Evolutionary conservation across 2,797 vertebrate genomes (phyloP).

Genomic region (Synaphobranchus kaupii): DNA sequence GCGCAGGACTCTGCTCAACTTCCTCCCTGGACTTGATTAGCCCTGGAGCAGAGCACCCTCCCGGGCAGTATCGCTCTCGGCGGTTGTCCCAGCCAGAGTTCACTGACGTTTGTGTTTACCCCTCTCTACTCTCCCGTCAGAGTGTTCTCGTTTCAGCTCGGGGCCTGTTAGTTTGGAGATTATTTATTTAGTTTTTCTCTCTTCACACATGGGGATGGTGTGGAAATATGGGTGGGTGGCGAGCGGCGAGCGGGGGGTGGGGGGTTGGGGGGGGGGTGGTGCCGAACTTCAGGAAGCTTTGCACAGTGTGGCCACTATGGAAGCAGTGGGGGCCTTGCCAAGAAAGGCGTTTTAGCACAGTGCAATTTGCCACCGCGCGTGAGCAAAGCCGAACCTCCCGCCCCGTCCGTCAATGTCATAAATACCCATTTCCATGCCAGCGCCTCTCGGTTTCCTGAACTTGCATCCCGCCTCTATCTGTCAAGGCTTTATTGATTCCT

Average conservation of each 20-base stretch:
- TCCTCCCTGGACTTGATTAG: slow-evolving; percentile 19
- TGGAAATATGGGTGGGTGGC: not conserved
- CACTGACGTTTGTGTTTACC: not conserved
- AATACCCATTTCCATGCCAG: not conserved
- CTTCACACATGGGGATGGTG: not conserved
- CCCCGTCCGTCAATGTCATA: not conserved
- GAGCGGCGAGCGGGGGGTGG: not conserved
- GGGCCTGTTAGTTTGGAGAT: not conserved
- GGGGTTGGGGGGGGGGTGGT: not conserved
- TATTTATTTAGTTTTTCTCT: not conserved
- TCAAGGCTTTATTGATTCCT: not conserved
- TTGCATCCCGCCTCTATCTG: not conserved
- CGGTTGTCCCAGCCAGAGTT: slow-evolving; percentile 10
- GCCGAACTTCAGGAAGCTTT: not conserved
- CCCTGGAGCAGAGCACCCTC: not conserved
- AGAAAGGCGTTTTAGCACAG: not conserved
- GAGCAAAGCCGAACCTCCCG: not conserved
- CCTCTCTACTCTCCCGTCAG: not conserved
- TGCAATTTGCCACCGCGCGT: not conserved
- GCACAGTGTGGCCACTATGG: not conserved
- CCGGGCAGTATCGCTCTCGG: slow-evolving; percentile 20
- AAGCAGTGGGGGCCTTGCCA: not conserved
- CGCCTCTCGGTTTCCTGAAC: not conserved
- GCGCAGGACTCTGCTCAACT: not conserved
- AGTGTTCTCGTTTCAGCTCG: not conserved